Evolutionary conservation across 2,113 vertebrate genomes (phyloP).

Genomic region (Zosterops hypoxanthus): DNA sequence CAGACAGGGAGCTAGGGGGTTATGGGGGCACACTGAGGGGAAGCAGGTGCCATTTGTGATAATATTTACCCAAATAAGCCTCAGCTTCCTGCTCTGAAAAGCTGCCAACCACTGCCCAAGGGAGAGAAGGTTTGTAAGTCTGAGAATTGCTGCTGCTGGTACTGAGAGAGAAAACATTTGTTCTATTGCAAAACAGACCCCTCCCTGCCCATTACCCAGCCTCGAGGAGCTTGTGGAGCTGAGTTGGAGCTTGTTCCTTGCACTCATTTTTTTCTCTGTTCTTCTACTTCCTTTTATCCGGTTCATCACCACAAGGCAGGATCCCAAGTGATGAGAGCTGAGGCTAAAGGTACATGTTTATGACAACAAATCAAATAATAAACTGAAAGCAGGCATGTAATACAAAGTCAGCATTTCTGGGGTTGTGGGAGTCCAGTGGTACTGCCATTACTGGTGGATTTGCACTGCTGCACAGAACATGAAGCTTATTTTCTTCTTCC

Average conservation of each 20-base stretch:
- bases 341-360: slow-evolving; percentile 62
- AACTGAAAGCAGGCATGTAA: neutral
- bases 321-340: slow-evolving; percentile 78
- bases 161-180: neutral
- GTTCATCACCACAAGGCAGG: slow-evolving; percentile 75
- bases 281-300: slow-evolving; percentile 2
- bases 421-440: neutral
- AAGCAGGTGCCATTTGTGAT: neutral
- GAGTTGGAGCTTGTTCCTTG: neutral
- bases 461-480: neutral
- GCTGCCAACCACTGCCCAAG: neutral
- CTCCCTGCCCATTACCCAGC: neutral
- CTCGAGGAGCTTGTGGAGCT: neutral
- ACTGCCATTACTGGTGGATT: neutral
- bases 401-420: neutral
- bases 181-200: neutral
- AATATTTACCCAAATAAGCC: neutral
- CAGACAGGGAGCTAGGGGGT: neutral
- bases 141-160: neutral
- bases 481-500: slow-evolving; percentile 28
- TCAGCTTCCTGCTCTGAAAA: neutral
- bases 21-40: neutral
- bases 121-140: neutral
- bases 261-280: neutral
- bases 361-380: neutral